These are phyloP conservation scores for Ifrita kowaldi DNA, from an alignment of 2,113 vertebrate species.

Conservation along the genomic window DNA sequence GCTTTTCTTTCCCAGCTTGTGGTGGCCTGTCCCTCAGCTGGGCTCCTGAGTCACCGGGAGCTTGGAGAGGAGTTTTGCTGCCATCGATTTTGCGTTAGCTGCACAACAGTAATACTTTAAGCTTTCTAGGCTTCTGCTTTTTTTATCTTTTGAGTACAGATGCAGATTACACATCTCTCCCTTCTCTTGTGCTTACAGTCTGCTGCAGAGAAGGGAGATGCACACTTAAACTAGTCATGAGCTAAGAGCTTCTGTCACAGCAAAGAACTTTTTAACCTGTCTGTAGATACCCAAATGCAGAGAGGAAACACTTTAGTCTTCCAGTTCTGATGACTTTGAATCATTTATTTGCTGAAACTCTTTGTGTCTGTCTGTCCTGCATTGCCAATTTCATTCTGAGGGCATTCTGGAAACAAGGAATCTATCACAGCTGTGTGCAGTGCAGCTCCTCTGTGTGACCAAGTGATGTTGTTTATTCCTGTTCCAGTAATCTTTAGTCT, in stretches of 20 bases:
- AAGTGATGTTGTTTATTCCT: not conserved
- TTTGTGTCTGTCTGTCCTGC: not conserved
- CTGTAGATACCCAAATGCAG: not conserved
- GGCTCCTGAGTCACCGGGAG: accelerated
- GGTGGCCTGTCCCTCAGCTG: not conserved
- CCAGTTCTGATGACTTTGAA: not conserved
- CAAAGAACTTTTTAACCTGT: not conserved
- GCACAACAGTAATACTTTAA: not conserved
- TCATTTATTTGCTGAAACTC: not conserved
- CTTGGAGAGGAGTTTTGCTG: not conserved
- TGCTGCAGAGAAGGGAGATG: not conserved
- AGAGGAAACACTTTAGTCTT: not conserved
- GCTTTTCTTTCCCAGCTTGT: not conserved
- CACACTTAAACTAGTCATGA: not conserved
- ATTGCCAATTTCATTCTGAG: accelerated
- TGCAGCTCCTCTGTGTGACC: not conserved
- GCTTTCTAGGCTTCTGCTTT: not conserved
- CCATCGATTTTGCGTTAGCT: not conserved
- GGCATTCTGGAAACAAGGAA: not conserved
- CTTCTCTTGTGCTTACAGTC: not conserved
- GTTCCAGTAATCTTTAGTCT: not conserved
- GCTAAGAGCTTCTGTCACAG: not conserved
- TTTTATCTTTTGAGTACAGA: not conserved
- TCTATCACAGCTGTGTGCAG: not conserved
- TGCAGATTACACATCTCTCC: not conserved